Conservation (phyloP, 2,113 vertebrate genomes). For the Perccottus glenii region DNA sequence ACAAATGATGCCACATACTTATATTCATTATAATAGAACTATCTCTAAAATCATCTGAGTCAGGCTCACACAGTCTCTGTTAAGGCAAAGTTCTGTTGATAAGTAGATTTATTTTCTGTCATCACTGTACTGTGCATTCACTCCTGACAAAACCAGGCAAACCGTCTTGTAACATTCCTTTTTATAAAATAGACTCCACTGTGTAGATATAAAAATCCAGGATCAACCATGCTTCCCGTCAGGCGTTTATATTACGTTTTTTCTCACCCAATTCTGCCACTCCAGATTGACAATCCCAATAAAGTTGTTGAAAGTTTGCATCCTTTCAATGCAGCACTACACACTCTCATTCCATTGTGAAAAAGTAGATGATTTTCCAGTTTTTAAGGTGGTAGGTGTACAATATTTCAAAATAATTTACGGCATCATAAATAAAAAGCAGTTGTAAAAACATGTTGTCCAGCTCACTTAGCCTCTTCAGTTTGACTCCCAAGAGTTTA, state of each 20-base stretch:
- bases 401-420: constrained; percentile 93
- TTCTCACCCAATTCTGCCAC: constrained; percentile 66
- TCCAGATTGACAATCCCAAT: constrained; percentile 21
- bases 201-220: constrained; percentile 69
- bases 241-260: constrained; percentile 59
- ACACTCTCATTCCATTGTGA: constrained; percentile 58
- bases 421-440: constrained; percentile 85
- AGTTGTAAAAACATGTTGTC: constrained; percentile 70
- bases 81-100: constrained; percentile 97
- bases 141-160: constrained; percentile 80
- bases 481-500: constrained; percentile 25
- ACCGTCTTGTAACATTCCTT: constrained; percentile 81
- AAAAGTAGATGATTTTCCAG: constrained; percentile 80
- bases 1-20: constrained; percentile 81
- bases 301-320: constrained; percentile 63
- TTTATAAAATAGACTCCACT: constrained; percentile 77
- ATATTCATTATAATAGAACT: constrained; percentile 74
- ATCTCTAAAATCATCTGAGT: constrained; percentile 71
- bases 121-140: constrained; percentile 75
- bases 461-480: constrained; percentile 28
- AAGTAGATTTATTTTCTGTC: constrained; percentile 68
- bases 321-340: constrained; percentile 68
- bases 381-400: constrained; percentile 89
- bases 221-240: constrained; percentile 72
- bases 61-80: constrained; percentile 89